Base-by-base conservation (phyloP, 2,888 invertebrate genomes). In the Nowickia ferox region DNA sequence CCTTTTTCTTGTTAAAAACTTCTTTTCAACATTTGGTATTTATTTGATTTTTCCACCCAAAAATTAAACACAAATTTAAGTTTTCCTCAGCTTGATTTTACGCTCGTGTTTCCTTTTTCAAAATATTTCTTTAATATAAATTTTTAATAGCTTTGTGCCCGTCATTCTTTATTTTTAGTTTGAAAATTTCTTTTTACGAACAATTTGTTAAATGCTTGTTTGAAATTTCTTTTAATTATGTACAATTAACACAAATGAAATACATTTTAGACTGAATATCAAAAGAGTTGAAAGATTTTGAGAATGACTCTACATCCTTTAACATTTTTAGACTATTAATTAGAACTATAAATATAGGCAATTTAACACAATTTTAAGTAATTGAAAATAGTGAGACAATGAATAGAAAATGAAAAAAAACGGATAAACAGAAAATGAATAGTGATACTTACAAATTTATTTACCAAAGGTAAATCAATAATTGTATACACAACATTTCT, bases 41-140 rank as follows among this genome's bases (percentile, higher is more conserved):
- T 40, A 9, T 38, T 38, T 9, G n/a, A 22, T 78, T 69, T 42
- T 19, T 53, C 40, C 38, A n/a, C n/a, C 30, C 44, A 53, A 61
- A 17, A 69, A 78, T 71, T 63, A 71, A 38, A 79, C 61, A 53
- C 69, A 79, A 71, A 46, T 9, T 71, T 44, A 71, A 63, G 61
- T 71, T 53, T 63, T 68, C 30, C 61, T 30, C 11, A 59, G 38
- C 40, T 61, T 40, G 15, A 65, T 55, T 57, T 55, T 46, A 11
- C 13, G n/a, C n/a, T 55, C 65, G 15, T 30, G 6, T 30, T n/a
- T 76, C 17, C 1, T 8, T 15, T 3, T 30, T 30, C 10, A 57
- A 2, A 15, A 4, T 51, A 44, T n/a, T n/a, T 19, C 10, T 19
- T 48, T 68, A 66, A 55, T 51, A 75, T 53, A 55, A 55, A 51